Evolutionary conservation across 2,797 vertebrate genomes (phyloP), one percentile per base, ranked within the genome.

Genomic region (Coilia nasus): DNA sequence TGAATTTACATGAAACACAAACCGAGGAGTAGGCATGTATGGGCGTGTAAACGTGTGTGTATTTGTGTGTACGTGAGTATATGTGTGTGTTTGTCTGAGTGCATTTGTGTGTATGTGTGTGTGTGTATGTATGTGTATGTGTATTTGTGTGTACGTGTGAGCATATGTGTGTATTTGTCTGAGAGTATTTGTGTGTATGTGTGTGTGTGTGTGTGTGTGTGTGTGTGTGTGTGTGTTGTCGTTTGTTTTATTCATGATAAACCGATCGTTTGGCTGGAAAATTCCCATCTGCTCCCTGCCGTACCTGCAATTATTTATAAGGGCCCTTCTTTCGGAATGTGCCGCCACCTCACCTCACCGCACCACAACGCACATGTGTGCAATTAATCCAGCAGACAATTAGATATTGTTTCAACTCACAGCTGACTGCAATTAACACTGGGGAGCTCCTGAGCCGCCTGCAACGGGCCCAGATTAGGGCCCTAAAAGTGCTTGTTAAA

Each of bases 341-440:
- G 96, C 93, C 35, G 35, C 35, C 35, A 5, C 35, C 59, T n/a
- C 59, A 21, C 57, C 6, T 21, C n/a, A 1, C n/a, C 59, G 23
- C 59, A 62, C 59, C 59, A 62, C 59, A 62, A 54, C 50, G 7
- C 97, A 97, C 95, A 93, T 96, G 96, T 95, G 96, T 93, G 96
- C 97, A 98, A 99, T 99, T 98, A 98, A 98, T 98, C 97, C 96
- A 95, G 95, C 94, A 93, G 95, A 97, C 97, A 98, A 98, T 98
- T 98, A 98, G 96, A 97, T 97, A 97, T 97, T 97, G 97, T 97
- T 98, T 97, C 96, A 97, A 96, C 97, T 97, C 94, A 96, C 97
- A 97, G 96, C 96, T 97, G 97, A 98, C 96, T 94, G 97, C 96
- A 98, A 99, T 99, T 98, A 98, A 96, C 97, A 96, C 94, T 92